Evolutionary conservation across 2,888 invertebrate species (phyloP).

Genomic region (Tanytarsus gracilentus): DNA sequence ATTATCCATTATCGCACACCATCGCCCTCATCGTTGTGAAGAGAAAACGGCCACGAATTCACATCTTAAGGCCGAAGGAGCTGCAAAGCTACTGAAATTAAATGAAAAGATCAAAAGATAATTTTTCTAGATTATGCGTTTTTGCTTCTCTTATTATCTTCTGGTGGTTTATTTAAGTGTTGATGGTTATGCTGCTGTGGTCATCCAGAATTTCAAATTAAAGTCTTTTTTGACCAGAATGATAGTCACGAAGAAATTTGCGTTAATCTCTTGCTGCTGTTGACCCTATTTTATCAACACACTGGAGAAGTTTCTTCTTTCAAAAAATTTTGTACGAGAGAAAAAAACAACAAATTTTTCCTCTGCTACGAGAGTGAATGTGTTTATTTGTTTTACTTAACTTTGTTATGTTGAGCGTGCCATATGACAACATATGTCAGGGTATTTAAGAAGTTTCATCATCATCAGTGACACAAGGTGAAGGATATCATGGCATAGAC

Average conservation of each 20-base stretch:
- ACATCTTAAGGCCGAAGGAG: not conserved
- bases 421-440: slow-evolving; percentile 23
- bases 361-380: not conserved
- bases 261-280: slow-evolving; percentile 23
- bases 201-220: no score
- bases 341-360: not conserved
- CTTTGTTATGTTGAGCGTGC: not conserved
- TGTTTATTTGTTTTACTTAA: slow-evolving; percentile 23
- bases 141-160: not conserved
- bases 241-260: no score
- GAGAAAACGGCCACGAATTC: not conserved
- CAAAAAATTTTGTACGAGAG: no score
- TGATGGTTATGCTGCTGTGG: no score
- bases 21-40: not conserved
- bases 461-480: no score
- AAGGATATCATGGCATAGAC: no score
- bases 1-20: slow-evolving; percentile 1
- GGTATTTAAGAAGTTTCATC: slow-evolving; percentile 15
- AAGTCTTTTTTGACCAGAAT: no score
- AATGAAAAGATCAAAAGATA: slow-evolving; percentile 28
- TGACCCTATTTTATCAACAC: no score
- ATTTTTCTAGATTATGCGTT: slow-evolving; percentile 23
- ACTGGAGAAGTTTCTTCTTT: no score
- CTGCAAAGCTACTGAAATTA: not conserved
- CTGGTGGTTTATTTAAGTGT: slow-evolving; percentile 7